Base-by-base conservation (phyloP, 2,888 invertebrate species). In the Agriotes lineatus region DNA sequence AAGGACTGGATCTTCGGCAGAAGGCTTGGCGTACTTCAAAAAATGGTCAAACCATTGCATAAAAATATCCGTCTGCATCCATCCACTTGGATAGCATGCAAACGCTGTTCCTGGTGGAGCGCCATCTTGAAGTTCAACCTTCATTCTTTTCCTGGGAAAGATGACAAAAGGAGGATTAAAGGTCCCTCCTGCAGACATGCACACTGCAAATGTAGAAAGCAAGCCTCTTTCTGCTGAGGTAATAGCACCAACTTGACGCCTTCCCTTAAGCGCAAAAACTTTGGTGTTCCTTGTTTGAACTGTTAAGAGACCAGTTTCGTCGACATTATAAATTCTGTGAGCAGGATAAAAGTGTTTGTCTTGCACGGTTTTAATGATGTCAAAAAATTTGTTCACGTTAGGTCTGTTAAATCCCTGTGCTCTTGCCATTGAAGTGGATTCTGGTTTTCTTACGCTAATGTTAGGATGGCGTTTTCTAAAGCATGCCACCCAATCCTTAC, bases 41-140 rank as follows among this genome's bases (percentile, higher is more conserved):
- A n/a, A n/a, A n/a, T n/a, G n/a, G n/a, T n/a, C n/a, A n/a, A 82
- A 75, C 80, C 81, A 80, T 22, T 74, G 69, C 6, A 73, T 60
- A 37, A 78, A 77, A 60, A 76, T 69, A 44, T 77, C 61, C 39
- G 57, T 42, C 61, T 75, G 76, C 69, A 77, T 79, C 79, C 80
- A 82, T 5, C 79, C 79, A 70, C 69, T 74, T 25, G 76, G 71
- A 73, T 74, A 75, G 59, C 75, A 76, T 19, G 70, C 72, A 44
- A 76, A 79, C 63, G 72, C 73, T 45, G 80, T 67, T 14, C 78
- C 78, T 30, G 78, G 72, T 58, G 81, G 80, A 12, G 79, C 76
- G 20, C 76, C 78, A 59, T 76, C 72, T 67, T 77, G 69, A 7
- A 81, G 67, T 20, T 75, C 75, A 4, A 70, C 67, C 12, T 75